Percentiles rank a stretch among this genome's conserved stretches.
Conservation (phyloP, 2,888 invertebrate genomes). For the Synergus itoensis region DNA sequence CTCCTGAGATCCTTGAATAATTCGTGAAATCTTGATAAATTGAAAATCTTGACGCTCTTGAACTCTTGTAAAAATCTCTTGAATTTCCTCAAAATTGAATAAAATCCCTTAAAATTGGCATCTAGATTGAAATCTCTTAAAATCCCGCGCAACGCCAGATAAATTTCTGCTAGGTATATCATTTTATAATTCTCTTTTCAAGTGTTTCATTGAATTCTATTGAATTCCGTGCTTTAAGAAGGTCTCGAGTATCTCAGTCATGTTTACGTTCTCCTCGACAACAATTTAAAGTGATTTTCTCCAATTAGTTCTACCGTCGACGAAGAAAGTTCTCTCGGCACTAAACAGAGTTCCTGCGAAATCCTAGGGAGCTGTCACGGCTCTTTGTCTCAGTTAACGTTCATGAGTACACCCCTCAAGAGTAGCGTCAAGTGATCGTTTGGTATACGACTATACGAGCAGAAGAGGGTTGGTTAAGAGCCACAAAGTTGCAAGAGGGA, state of each 20-base stretch:
- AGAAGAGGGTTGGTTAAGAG: slow-evolving; percentile 33
- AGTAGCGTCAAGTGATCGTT: slow-evolving; percentile 34
- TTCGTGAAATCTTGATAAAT: too few species aligned
- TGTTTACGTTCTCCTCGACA: slow-evolving; percentile 19
- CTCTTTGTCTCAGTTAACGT: slow-evolving; percentile 41
- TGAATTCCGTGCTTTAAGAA: neutral
- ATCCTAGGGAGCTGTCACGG: slow-evolving; percentile 26
- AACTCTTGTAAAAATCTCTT: neutral
- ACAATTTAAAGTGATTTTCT: slow-evolving; percentile 38
- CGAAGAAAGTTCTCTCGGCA: slow-evolving; percentile 21
- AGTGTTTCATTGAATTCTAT: neutral
- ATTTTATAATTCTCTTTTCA: neutral
- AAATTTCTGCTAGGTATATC: too few species aligned
- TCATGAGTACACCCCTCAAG: slow-evolving; percentile 12
- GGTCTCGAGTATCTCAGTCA: neutral
- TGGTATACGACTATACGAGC: slow-evolving; percentile 28
- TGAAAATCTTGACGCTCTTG: too few species aligned
- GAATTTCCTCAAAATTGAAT: too few species aligned
- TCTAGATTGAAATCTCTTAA: too few species aligned
- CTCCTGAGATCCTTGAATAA: too few species aligned
- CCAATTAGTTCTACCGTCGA: slow-evolving; percentile 26
- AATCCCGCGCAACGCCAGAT: too few species aligned
- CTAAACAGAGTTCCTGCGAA: slow-evolving; percentile 12
- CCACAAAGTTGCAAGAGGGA: slow-evolving; percentile 37
- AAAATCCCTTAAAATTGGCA: neutral